A percentile compares a stretch with the other conserved stretches of the same genome.
These are phyloP conservation scores for Psittacula derbiana DNA, from an alignment of 2,797 vertebrate genomes.

Conservation along the genomic window DNA sequence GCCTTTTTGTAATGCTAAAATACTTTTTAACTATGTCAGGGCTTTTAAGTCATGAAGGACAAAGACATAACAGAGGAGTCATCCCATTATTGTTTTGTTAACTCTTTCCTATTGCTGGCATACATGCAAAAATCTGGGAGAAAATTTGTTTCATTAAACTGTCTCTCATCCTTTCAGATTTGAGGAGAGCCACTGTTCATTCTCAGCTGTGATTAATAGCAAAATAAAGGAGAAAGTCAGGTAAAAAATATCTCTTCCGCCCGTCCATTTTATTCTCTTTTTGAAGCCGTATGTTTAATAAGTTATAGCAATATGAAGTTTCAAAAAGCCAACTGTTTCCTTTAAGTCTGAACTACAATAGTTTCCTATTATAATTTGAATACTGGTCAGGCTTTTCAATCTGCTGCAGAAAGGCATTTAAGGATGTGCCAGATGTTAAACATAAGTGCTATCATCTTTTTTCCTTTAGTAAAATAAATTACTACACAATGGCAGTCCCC, in stretches of 20 bases:
- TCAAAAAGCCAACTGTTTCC: background rate
- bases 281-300: constrained; percentile 9
- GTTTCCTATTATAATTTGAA: background rate
- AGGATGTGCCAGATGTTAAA: background rate
- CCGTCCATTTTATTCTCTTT: background rate
- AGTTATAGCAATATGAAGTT: background rate
- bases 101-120: background rate
- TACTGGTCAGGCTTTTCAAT: constrained; percentile 2
- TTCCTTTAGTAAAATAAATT: background rate
- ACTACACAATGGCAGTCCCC: background rate
- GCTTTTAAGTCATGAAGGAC: background rate
- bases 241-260: background rate
- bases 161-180: background rate
- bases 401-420: background rate
- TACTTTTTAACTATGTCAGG: background rate
- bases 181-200: background rate
- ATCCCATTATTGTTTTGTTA: background rate
- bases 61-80: background rate
- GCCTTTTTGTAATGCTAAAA: background rate
- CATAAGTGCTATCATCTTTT: background rate
- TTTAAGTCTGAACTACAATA: background rate
- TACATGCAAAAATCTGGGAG: background rate
- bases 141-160: background rate
- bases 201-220: background rate
- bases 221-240: constrained; percentile 5